phyloP scores from a whole-genome alignment of 2,113 vertebrate species.

The Heterocephalus glaber region DNA sequence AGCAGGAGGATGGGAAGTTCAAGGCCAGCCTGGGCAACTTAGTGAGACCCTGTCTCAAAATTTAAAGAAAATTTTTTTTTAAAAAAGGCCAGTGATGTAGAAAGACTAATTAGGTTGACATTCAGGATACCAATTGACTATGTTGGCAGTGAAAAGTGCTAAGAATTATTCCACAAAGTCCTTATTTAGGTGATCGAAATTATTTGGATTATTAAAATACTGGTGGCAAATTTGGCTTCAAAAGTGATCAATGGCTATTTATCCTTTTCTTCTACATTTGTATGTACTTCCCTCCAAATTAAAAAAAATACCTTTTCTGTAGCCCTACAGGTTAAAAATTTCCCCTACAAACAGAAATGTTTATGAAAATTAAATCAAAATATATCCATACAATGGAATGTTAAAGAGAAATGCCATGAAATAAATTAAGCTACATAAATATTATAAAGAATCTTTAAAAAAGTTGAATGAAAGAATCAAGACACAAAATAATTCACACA shows the following conservation, averaged over 20 bases:
- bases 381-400: neutral
- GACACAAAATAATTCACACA: neutral
- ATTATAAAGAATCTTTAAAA: neutral
- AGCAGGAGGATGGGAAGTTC: neutral
- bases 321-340: neutral
- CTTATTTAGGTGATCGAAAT: neutral
- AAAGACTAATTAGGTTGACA: neutral
- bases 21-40: neutral
- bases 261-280: neutral
- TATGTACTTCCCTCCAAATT: neutral
- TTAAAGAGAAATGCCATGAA: neutral
- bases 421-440: neutral
- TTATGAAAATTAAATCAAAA: slow-evolving; percentile 28
- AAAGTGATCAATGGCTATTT: neutral
- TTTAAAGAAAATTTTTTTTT: neutral
- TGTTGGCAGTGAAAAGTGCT: neutral
- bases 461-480: slow-evolving; percentile 42
- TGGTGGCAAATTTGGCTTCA: neutral
- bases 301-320: neutral
- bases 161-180: neutral
- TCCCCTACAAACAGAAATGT: neutral
- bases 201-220: slow-evolving; percentile 19
- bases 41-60: neutral
- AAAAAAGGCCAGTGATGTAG: neutral
- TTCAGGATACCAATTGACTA: neutral